Conservation (phyloP, 1,140 invertebrate species). For the Magallana gigas region DNA sequence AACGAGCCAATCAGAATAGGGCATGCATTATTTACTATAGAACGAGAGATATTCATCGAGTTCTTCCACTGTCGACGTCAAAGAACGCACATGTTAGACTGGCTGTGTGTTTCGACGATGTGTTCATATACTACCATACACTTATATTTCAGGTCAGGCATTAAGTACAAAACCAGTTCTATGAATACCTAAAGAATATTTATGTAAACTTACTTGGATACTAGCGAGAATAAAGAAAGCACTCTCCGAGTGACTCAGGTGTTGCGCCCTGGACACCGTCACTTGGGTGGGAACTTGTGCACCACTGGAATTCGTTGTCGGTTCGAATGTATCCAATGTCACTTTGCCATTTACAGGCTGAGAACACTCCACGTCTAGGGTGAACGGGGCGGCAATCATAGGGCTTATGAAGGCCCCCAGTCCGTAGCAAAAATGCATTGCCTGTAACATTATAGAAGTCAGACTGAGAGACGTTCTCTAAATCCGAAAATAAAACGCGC, state of each 20-base stretch:
- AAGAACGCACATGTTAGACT: too few relatives aligned
- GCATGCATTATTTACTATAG: too few relatives aligned
- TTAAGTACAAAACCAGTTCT: too few relatives aligned
- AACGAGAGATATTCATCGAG: too few relatives aligned
- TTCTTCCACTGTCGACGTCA: too few relatives aligned
- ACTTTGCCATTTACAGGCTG: slow-evolving; percentile 71
- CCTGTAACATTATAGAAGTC: slow-evolving; percentile 70
- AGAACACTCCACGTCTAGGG: slow-evolving; percentile 79
- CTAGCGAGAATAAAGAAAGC: slow-evolving; percentile 81
- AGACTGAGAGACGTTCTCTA: background rate
- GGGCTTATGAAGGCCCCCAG: slow-evolving; percentile 81
- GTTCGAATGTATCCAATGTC: slow-evolving; percentile 12
- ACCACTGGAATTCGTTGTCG: slow-evolving; percentile 36
- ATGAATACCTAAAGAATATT: too few relatives aligned
- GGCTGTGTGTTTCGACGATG: too few relatives aligned
- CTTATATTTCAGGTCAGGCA: too few relatives aligned
- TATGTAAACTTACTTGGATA: slow-evolving; percentile 75
- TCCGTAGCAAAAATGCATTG: slow-evolving; percentile 82
- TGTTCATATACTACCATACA: too few relatives aligned
- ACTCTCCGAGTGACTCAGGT: slow-evolving; percentile 77
- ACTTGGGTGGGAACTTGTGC: slow-evolving; percentile 62
- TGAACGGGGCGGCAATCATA: slow-evolving; percentile 81
- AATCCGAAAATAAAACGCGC: too few relatives aligned
- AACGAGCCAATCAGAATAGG: too few relatives aligned
- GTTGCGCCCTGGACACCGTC: slow-evolving; percentile 68